Conservation (phyloP, 2,888 invertebrate species). For the Trissolcus brochymenae region DNA sequence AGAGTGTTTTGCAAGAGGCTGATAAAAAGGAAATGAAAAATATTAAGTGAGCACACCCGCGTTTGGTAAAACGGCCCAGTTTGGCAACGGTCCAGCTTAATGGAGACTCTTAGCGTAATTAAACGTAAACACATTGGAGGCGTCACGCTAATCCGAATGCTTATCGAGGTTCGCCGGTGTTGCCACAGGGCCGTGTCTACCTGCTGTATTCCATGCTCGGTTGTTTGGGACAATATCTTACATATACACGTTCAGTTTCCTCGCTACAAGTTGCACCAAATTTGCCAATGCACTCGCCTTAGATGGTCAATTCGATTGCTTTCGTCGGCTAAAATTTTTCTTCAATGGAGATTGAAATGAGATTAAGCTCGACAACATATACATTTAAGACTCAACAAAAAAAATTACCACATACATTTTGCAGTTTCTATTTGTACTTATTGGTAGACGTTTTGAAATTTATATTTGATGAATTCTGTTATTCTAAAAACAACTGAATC, state of each 20-base stretch:
- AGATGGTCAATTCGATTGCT: slow-evolving; percentile 9
- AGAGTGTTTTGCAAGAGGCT: slow-evolving; percentile 51
- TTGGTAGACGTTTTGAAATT: no score
- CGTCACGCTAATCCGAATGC: slow-evolving; percentile 75
- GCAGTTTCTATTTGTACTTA: no score
- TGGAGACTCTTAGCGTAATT: slow-evolving; percentile 77
- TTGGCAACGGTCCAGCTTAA: slow-evolving; percentile 76
- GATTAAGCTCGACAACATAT: neutral
- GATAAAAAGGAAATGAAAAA: slow-evolving; percentile 57
- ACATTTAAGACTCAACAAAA: neutral
- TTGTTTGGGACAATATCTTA: slow-evolving; percentile 45
- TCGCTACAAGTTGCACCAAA: slow-evolving; percentile 28
- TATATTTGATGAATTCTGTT: no score
- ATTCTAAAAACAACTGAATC: no score
- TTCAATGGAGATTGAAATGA: neutral
- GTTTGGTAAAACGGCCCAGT: slow-evolving; percentile 69
- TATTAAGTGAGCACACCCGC: slow-evolving; percentile 72
- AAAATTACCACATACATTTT: neutral
- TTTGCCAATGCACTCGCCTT: slow-evolving; percentile 8
- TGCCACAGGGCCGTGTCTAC: slow-evolving; percentile 69
- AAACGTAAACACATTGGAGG: slow-evolving; percentile 76
- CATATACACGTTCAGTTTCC: slow-evolving; percentile 22
- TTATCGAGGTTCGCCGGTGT: slow-evolving; percentile 73
- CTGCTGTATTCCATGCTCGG: slow-evolving; percentile 66
- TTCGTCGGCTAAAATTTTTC: neutral